These are phyloP conservation scores for Drosophila ezoana DNA, from an alignment of 2,888 invertebrate species.

Conservation along the genomic window DNA sequence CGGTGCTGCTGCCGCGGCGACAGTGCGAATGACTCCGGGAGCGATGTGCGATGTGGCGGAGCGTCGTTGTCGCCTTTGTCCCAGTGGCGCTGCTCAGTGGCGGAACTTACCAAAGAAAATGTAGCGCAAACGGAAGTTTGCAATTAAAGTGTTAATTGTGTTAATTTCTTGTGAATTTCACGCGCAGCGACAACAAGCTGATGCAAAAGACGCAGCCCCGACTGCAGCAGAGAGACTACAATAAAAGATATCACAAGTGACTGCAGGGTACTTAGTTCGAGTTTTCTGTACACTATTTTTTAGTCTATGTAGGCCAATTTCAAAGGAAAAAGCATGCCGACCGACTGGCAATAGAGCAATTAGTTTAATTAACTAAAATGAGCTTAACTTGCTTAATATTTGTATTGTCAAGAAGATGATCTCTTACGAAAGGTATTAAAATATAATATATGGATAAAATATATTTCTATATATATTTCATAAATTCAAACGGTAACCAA, in stretches of 20 bases:
- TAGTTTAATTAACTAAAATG: too few relatives aligned
- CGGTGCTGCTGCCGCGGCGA: conserved; percentile 17
- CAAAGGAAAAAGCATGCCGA: background rate
- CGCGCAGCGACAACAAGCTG: conserved; percentile 36
- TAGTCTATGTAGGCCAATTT: conserved; percentile 2
- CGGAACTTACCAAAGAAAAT: conserved; percentile 66
- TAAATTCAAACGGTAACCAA: too few relatives aligned
- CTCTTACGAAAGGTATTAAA: too few relatives aligned
- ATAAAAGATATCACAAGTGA: conserved; percentile 22
- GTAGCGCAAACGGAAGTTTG: conserved; percentile 75
- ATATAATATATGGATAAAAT: too few relatives aligned
- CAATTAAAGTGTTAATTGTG: conserved; percentile 81
- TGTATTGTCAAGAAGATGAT: background rate
- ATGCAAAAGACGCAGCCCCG: conserved; percentile 1
- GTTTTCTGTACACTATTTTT: conserved; percentile 2
- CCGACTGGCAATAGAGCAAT: background rate
- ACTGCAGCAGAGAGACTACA: conserved; percentile 4
- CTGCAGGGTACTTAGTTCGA: background rate
- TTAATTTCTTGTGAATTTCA: conserved; percentile 75
- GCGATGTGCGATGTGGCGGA: conserved; percentile 11
- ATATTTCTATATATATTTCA: too few relatives aligned
- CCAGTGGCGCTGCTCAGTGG: conserved; percentile 35
- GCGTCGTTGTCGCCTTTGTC: conserved; percentile 31
- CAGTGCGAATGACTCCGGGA: conserved; percentile 45
- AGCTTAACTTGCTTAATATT: background rate